phyloP scores from a whole-genome alignment of 2,113 vertebrate species.

The Strix aluco region DNA sequence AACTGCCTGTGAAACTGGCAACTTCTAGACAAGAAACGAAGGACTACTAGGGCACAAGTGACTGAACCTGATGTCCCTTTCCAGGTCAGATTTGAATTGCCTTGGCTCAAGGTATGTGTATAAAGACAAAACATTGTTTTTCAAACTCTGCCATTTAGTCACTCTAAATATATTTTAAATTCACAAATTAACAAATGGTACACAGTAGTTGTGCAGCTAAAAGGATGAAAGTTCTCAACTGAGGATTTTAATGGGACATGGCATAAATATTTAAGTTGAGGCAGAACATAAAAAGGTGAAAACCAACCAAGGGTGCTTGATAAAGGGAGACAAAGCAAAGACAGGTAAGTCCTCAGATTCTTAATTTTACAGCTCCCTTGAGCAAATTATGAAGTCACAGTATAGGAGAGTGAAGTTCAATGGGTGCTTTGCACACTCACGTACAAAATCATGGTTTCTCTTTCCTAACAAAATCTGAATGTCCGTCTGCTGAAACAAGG shows the following conservation, averaged over 20 bases:
- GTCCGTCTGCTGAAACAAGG: not conserved
- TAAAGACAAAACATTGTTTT: not conserved
- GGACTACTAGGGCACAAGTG: not conserved
- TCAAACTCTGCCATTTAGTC: not conserved
- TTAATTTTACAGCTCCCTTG: not conserved
- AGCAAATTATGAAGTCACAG: not conserved
- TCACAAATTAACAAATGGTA: not conserved
- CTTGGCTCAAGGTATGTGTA: not conserved
- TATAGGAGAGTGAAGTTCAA: not conserved
- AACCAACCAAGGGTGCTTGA: not conserved
- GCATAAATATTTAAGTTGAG: not conserved
- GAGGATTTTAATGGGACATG: not conserved
- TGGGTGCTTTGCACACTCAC: not conserved
- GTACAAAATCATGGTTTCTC: not conserved
- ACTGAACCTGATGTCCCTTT: not conserved
- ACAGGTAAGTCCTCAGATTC: not conserved
- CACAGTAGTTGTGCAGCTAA: not conserved
- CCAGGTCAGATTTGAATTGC: not conserved
- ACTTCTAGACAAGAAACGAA: not conserved
- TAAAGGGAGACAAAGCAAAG: not conserved
- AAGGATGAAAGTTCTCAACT: not conserved
- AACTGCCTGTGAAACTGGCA: not conserved
- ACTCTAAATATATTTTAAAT: not conserved
- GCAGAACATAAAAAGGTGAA: not conserved
- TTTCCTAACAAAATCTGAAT: not conserved